Conservation (phyloP, 2,888 invertebrate genomes). For the Sabellastarte sp. region DNA sequence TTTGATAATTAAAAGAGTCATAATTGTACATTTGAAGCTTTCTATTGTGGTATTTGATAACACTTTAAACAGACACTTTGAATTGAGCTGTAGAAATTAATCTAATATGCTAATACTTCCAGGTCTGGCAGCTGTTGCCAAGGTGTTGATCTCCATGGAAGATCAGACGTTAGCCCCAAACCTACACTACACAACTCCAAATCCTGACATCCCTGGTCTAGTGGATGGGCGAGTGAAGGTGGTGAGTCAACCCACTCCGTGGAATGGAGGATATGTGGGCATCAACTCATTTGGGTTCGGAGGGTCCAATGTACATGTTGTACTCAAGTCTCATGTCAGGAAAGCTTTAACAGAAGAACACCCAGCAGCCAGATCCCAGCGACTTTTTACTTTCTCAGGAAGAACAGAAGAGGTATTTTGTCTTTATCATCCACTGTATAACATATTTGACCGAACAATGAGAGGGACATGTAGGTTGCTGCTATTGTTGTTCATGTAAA, state of each 20-base stretch:
- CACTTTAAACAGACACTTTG: too few species aligned
- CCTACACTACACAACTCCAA: constrained; percentile 83
- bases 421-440: too few species aligned
- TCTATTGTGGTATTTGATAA: too few species aligned
- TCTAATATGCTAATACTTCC: too few species aligned
- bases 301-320: constrained; percentile 66
- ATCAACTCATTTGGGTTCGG: constrained; percentile 98
- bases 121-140: background rate
- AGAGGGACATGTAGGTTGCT: too few species aligned
- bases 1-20: too few species aligned
- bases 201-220: constrained; percentile 85
- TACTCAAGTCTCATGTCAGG: constrained; percentile 60
- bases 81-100: too few species aligned
- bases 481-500: too few species aligned
- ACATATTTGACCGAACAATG: too few species aligned
- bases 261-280: constrained; percentile 88
- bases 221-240: constrained; percentile 79
- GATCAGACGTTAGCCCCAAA: constrained; percentile 84
- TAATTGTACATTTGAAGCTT: too few species aligned
- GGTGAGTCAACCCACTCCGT: constrained; percentile 77
- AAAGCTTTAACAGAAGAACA: background rate
- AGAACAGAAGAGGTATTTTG: background rate
- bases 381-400: background rate
- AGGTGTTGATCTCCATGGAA: constrained; percentile 84
- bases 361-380: background rate